Evolutionary conservation across 2,888 invertebrate genomes (phyloP), one percentile per base, ranked within the genome.

Genomic region (Orchesellides sinensis): DNA sequence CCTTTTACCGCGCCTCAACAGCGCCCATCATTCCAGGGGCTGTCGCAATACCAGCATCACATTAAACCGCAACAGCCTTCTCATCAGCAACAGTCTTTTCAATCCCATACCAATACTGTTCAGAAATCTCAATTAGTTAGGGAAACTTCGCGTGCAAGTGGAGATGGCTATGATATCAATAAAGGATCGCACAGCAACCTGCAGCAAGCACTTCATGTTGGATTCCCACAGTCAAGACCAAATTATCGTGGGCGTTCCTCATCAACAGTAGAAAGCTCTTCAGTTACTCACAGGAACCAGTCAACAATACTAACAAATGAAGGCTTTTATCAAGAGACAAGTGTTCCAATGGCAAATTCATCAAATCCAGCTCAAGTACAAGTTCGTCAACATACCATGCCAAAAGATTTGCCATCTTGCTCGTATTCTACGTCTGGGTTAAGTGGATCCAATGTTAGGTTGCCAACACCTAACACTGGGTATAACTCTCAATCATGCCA

Each of bases 91-190:
- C 79, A 49, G 8, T 29, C 65, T 21, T 21, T 35, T 23, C 27
- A 65, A 14, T 14, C 40, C 10, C 65, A 32, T 6, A 14, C 6
- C 1, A 61, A 12, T 65, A 21, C 25, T 21, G 29, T 17, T 2
- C 12, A 10, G 12, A 12, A 3, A 40, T 10, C 40, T 14, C 75
- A 47, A 74, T 45, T 61, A 40, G 61, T 17, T 63, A 74, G 63
- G 8, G 12, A 5, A 5, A 47, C 12, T 54, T 56, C 23, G 25
- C 75, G 66, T 65, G 19, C 54, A 40, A 78, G 27, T 61, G 47
- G 40, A 52, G 70, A 78, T 78, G 78, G 78, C 70, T 78, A 63
- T 70, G 78, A 78, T 61, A 63, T 27, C 19, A 32, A 8, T 21
- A 77, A 59, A 40, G 19, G 25, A 45, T 25, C 12, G 8, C 47